Conservation (phyloP, 2,113 vertebrate species). For the Cnemophilus loriae region DNA sequence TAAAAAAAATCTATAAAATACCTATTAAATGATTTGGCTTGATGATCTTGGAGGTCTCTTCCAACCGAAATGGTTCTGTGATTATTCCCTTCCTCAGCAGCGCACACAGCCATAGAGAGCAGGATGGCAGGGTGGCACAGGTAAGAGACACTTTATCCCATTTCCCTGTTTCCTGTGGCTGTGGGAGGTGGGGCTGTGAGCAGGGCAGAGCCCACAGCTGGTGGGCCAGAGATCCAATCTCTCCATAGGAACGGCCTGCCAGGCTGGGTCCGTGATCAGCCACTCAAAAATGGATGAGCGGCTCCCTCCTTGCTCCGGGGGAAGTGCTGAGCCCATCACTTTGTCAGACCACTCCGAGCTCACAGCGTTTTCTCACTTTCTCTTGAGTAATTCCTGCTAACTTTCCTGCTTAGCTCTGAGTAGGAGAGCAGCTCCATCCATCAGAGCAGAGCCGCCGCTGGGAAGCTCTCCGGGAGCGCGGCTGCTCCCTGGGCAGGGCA, state of each 20-base stretch:
- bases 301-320: background rate
- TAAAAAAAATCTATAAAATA: background rate
- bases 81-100: background rate
- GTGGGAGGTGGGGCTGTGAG: background rate
- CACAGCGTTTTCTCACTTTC: background rate
- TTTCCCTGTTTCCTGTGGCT: background rate
- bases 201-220: background rate
- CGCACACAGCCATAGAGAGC: fast-evolving
- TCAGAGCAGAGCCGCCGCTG: background rate
- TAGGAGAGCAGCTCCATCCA: slow-evolving; percentile 15
- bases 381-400: background rate
- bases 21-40: background rate
- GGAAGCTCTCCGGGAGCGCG: background rate
- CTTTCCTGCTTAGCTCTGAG: slow-evolving; percentile 4
- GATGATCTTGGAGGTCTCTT: background rate
- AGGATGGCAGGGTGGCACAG: fast-evolving
- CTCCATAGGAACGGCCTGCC: slow-evolving; percentile 9
- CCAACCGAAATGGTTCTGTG: background rate
- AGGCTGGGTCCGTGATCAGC: background rate
- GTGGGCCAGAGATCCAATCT: background rate
- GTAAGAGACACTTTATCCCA: fast-evolving
- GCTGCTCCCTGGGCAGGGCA: background rate
- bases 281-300: slow-evolving; percentile 7
- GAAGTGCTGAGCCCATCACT: slow-evolving; percentile 14
- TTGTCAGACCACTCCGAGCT: background rate